These are phyloP conservation scores for Halictus quadricinctus DNA, from an alignment of 2,888 invertebrate genomes.

Conservation along the genomic window DNA sequence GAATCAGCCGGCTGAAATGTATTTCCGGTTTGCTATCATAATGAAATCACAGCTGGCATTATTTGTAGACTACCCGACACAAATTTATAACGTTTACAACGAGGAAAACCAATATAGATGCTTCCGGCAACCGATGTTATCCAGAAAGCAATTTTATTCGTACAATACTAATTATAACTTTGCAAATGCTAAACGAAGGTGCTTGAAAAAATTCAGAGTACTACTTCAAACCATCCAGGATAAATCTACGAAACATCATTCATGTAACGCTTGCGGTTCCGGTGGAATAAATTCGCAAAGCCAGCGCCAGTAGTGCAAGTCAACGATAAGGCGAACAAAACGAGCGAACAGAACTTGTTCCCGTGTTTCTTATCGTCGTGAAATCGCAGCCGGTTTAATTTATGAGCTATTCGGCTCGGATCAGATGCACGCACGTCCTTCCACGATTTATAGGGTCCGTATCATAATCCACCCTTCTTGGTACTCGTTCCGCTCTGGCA, in stretches of 20 bases:
- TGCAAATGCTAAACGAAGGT: background rate
- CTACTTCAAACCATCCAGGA: background rate
- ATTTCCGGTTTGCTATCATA: background rate
- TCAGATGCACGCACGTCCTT: conserved; percentile 32
- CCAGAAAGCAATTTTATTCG: background rate
- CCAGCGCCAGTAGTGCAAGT: conserved; percentile 11
- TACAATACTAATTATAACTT: background rate
- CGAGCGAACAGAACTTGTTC: conserved; percentile 2
- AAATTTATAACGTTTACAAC: background rate
- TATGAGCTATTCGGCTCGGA: conserved; percentile 4
- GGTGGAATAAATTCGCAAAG: background rate
- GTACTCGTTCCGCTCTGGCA: conserved; percentile 34
- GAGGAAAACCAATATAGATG: background rate
- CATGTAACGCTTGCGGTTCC: background rate
- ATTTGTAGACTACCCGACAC: background rate
- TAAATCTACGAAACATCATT: background rate
- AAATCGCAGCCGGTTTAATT: conserved; percentile 22
- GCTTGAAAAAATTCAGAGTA: background rate
- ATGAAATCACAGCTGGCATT: background rate
- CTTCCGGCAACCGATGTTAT: background rate
- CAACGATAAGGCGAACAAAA: conserved; percentile 5
- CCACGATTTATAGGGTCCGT: conserved; percentile 35
- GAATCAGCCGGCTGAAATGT: too few species aligned
- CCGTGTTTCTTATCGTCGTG: conserved; percentile 5
- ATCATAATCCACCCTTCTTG: conserved; percentile 12